A percentile compares a stretch with the other conserved stretches of the same genome.
Conservation (phyloP, 2,113 vertebrate species). For the Casuarius casuarius region DNA sequence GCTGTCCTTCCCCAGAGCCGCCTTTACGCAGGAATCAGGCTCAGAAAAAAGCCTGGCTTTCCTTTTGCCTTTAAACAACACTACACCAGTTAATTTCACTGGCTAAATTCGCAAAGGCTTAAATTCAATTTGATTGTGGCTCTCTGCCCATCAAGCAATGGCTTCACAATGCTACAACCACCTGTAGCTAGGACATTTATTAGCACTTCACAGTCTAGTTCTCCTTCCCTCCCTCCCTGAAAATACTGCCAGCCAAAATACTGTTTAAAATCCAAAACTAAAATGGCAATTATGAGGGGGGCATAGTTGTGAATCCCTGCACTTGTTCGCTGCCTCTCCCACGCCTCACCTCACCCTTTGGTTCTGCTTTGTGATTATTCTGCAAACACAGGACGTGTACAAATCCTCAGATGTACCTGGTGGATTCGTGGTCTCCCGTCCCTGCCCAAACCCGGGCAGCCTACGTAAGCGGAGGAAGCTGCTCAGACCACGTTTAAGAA, state of each 20-base stretch:
- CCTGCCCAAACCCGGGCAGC: background rate
- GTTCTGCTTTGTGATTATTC: background rate
- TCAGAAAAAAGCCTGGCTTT: background rate
- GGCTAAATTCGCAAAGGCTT: background rate
- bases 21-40: background rate
- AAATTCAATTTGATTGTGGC: background rate
- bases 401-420: background rate
- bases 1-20: background rate
- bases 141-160: background rate
- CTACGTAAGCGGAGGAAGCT: background rate
- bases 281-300: rapidly evolving
- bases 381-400: background rate
- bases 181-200: background rate
- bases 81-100: background rate
- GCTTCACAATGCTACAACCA: background rate
- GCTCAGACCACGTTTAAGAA: background rate
- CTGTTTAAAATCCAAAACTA: background rate
- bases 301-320: background rate
- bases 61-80: background rate
- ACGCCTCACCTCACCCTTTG: background rate
- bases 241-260: background rate
- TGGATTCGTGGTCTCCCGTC: background rate
- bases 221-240: background rate
- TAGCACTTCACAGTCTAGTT: background rate
- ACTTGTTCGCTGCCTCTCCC: background rate